Base-by-base conservation (phyloP, 2,113 vertebrate species). In the Dissostichus mawsoni region DNA sequence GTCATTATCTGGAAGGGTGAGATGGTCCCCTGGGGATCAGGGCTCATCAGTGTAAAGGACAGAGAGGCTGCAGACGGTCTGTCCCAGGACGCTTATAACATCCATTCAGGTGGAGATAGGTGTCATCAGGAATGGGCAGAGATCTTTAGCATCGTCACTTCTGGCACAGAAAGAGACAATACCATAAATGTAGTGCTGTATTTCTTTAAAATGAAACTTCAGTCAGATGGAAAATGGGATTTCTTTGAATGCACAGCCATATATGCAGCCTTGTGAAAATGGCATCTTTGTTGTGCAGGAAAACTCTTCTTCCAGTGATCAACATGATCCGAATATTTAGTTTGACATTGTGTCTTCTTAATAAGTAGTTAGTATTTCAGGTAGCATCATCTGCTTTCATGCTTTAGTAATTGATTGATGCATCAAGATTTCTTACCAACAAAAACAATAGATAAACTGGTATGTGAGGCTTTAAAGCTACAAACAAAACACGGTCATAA, bases 31-130 rank as follows among this genome's bases (percentile, higher is more conserved):
- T 53, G 79, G 58, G 86, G 70, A 52, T 74, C 68, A 12, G 76
- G 73, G 17, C 75, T 87, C 86, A 69, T 87, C 76, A 81, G 47
- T 65, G 75, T 64, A 84, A 84, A 89, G 80, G 81, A 89, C 74
- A n/a, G 66, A 76, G 57, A 73, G 68, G 77, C 57, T 65, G 78
- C 79, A 72, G 78, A 82, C 17, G 55, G 69, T 72, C 17, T 6
- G 17, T 78, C 83, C 77, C 69, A 44, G n/a, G 74, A 50, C 57
- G 57, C 29, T 62, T 83, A 87, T 72, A 82, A 81, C 69, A 72
- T 68, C 51, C 66, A 20, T 16, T 65, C 66, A 81, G 76, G 70
- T 78, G 65, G 64, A 81, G 69, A 76, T 53, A 23, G 74, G 72
- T 70, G 74, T 74, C 73, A 67, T 68, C 58, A 75, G 33, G 25